Percentiles rank a stretch among this genome's conserved stretches.
Evolutionary conservation across 2,113 vertebrate species (phyloP).

Genomic region (Orycteropus afer): DNA sequence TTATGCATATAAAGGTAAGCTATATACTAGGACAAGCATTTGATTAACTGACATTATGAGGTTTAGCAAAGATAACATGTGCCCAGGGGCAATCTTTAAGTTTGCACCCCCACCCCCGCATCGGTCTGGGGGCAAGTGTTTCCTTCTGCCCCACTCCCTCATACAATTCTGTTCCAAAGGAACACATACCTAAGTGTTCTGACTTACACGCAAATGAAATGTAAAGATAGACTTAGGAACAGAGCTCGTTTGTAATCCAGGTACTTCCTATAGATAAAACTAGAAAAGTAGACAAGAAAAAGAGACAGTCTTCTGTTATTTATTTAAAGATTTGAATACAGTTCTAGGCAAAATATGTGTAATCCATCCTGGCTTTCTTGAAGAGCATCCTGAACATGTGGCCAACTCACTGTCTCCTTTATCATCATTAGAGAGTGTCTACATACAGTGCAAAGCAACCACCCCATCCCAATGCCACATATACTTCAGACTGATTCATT

Average conservation of each 20-base stretch:
- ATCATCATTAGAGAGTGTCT: neutral
- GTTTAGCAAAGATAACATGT: no score
- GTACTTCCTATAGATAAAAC: neutral
- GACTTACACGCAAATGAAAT: no score
- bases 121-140: no score
- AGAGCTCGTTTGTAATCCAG: neutral
- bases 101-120: no score
- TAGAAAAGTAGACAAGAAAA: neutral
- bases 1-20: no score
- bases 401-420: conserved; percentile 37
- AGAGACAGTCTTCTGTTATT: neutral
- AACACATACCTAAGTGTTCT: no score
- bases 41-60: no score
- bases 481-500: neutral
- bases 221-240: no score
- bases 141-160: no score
- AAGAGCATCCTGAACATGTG: neutral
- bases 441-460: neutral
- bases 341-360: neutral
- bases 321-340: neutral
- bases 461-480: fast-evolving
- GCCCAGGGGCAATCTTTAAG: no score
- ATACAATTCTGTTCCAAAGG: no score
- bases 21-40: no score
- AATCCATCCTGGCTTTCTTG: neutral